Base-by-base conservation (phyloP, 30 jellyfish, hydroid and myxozoan species). In the Mastigias papua region DNA sequence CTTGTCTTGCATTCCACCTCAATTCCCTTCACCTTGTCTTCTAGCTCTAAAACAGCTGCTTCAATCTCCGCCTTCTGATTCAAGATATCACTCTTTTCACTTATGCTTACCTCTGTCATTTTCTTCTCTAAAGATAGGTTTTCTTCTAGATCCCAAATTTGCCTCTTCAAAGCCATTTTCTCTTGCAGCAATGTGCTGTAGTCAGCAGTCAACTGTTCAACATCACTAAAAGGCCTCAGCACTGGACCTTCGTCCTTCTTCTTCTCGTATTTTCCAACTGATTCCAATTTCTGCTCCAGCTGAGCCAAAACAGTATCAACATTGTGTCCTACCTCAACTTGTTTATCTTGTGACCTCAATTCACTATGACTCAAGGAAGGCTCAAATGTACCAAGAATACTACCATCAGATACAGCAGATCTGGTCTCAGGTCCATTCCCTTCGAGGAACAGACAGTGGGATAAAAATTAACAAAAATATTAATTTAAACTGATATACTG, bases 131-230 rank as follows among this genome's bases (percentile, higher is more conserved):
- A 29, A 30, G 73, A 33, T 1, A 83, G 57, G 66, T n/a, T 37
- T 9, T 83, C 92, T 33, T 83, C 92, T 65, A 83, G 42, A 2
- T 69, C 85, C 92, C 92, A 83, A 21, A 83, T 69, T 29, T 16
- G 25, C 25, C 70, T 83, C 74, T 83, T 49, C 58, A 83, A 30
- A 8, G 34, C 29, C 21, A 71, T 33, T 57, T 71, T 83, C 9
- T 83, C 92, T 54, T 54, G 60, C 49, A 83, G 65, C 72, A 83
- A 62, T n/a, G 13, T 54, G 1, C 70, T 76, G 54, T 83, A 83
- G 50, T 83, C 92, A 15, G 73, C 10, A 0, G 86, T 69, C 34
- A 83, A 27, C 50, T 72, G 15, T 33, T 80, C 66, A 20, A 62
- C 10, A 8, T 69, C 63, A 65, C 13, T 69, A 33, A 35, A 9